Base-by-base conservation (phyloP, 2,888 invertebrate species). In the Leptinotarsa rubiginosa region DNA sequence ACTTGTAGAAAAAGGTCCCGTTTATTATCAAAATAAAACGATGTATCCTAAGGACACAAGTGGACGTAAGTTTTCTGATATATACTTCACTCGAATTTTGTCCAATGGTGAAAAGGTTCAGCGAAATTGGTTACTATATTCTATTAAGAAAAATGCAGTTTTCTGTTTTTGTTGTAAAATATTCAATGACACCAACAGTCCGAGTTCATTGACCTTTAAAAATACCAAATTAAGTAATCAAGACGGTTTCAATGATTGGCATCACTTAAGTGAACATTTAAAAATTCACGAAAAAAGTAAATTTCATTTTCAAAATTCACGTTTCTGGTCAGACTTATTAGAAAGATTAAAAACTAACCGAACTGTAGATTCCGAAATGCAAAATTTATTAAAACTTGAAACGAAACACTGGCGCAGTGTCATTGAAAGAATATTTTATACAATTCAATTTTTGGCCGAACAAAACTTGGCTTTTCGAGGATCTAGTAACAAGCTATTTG, bases 401-500 rank as follows among this genome's bases (percentile, higher is more conserved):
- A 70, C 50, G 47, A 70, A 66, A 65, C 47, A 31, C 22, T 65
- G 65, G 65, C 65, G 47, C 41, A 65, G 65, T 41, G 65, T 65
- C 47, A 41, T 65, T 65, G 49, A 66, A 66, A 66, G 50, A 66
- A 66, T 66, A 66, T 13, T 66, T 66, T 66, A 66, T 49, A 66
- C 66, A 13, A 66, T 69, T 69, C 47, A 69, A 69, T 62, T 56
- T 50, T 50, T 49, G 64, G 50, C 70, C 13, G 62, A 64, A 50
- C 52, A 65, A 49, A 59, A 22, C 22, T 22, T 22, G 22, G 3
- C 22, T 2, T 22, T 22, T 22, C 22, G 22, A 22, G 22, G 22
- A 22, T 20, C 59, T 69, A 47, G 59, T 59, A 69, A 41, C 59
- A 69, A 69, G 47, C 47, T 69, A 69, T 70, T 70, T 64, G 62